Percentiles rank a stretch among this genome's conserved stretches.
Conservation (phyloP, 2,797 vertebrate species). For the Phrynocephalus vlangalii region DNA sequence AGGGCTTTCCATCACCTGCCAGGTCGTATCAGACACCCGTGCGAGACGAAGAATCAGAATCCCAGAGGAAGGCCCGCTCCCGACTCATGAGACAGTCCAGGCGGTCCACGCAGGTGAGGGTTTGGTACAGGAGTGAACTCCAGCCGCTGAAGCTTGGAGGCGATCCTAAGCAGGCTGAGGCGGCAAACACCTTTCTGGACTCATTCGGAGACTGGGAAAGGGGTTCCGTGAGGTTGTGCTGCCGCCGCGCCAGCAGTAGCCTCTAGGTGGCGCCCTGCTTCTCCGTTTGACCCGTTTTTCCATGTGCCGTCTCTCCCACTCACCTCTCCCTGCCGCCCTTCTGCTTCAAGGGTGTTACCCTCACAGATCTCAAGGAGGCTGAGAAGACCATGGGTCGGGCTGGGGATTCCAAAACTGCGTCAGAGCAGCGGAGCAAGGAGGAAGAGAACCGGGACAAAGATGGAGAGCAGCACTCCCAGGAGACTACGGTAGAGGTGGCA, state of each 20-base stretch:
- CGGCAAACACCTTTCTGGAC: neutral
- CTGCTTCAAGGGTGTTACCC: slow-evolving; percentile 85
- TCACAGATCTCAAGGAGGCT: slow-evolving; percentile 91
- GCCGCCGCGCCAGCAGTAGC: neutral
- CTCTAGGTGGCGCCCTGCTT: neutral
- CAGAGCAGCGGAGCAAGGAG: slow-evolving; percentile 51
- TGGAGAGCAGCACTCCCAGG: slow-evolving; percentile 17
- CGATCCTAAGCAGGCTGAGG: neutral
- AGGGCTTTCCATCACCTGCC: neutral
- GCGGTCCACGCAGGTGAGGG: slow-evolving; percentile 88
- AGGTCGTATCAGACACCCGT: slow-evolving; percentile 89
- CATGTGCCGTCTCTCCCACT: too few relatives aligned
- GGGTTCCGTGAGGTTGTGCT: neutral
- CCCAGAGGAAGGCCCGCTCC: slow-evolving; percentile 91
- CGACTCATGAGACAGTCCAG: slow-evolving; percentile 90
- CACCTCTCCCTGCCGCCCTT: neutral
- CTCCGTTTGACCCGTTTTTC: neutral
- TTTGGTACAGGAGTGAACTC: neutral
- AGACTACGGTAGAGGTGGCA: slow-evolving; percentile 53
- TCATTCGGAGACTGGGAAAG: neutral
- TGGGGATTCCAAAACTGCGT: slow-evolving; percentile 1
- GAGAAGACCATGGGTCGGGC: slow-evolving; percentile 80
- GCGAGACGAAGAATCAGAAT: slow-evolving; percentile 91
- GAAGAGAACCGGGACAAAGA: slow-evolving; percentile 39
- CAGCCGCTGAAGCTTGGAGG: neutral